phyloP scores from a whole-genome alignment of 2,797 vertebrate genomes.

The Pogoniulus pusillus region DNA sequence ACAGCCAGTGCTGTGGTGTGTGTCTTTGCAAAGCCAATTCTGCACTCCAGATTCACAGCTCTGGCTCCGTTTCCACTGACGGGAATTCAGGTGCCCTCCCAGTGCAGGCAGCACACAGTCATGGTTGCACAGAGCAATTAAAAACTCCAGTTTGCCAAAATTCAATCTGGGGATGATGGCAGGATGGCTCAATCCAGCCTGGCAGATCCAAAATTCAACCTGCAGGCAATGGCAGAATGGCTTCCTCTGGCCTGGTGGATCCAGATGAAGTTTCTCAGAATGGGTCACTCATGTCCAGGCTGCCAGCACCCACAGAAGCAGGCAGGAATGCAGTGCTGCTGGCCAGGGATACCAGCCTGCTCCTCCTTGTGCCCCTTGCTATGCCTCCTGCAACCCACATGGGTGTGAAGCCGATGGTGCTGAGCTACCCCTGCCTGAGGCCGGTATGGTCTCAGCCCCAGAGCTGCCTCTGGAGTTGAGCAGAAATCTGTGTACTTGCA shows the following conservation, averaged over 20 bases:
- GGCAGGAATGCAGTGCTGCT: background rate
- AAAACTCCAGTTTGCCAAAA: background rate
- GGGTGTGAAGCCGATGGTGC: accelerated
- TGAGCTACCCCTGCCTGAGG: background rate
- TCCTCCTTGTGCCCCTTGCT: accelerated
- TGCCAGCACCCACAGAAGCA: accelerated
- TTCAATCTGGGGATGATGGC: no score
- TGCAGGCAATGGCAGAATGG: accelerated
- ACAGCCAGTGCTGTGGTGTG: accelerated
- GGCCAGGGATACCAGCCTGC: background rate
- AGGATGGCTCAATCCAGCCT: no score
- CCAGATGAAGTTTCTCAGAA: background rate
- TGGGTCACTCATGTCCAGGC: background rate
- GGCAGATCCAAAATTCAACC: background rate
- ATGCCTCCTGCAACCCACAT: accelerated
- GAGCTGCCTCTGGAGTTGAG: background rate
- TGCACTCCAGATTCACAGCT: background rate
- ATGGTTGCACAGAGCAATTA: accelerated
- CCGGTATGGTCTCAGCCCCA: background rate
- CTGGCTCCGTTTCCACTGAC: background rate
- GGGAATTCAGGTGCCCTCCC: background rate
- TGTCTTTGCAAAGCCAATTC: background rate
- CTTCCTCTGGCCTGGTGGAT: accelerated
- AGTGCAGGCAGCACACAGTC: accelerated
- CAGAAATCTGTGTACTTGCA: background rate